Percentiles rank a stretch among this genome's conserved stretches.
Evolutionary conservation across 92 coral and sea anemone species (phyloP).

Genomic region (Montipora capitata): DNA sequence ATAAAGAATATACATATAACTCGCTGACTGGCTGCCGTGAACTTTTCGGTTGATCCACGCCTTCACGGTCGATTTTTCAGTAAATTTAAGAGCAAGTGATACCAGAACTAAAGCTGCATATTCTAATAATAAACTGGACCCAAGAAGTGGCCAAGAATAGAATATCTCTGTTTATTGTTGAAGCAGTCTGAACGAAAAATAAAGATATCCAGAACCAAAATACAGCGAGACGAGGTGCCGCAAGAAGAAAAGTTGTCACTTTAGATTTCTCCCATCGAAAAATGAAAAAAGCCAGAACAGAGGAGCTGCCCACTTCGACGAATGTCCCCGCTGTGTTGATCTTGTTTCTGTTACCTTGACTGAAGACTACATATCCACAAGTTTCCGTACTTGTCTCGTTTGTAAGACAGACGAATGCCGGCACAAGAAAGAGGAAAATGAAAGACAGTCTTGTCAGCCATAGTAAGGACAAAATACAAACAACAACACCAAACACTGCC

Average conservation of each 20-base stretch:
- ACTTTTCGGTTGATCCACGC: conserved; percentile 52
- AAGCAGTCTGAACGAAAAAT: not conserved
- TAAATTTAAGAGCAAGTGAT: conserved; percentile 84
- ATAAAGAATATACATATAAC: conserved; percentile 53
- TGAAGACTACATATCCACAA: conserved; percentile 73
- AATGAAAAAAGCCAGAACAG: conserved; percentile 21
- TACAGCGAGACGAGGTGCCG: conserved; percentile 47
- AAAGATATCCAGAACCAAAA: conserved; percentile 80
- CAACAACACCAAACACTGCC: conserved; percentile 9
- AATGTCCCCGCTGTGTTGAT: conserved; percentile 72
- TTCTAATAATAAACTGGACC: conserved; percentile 60
- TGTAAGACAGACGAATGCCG: conserved; percentile 70
- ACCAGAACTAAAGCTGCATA: conserved; percentile 43
- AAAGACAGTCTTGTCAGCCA: conserved; percentile 50
- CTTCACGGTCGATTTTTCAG: conserved; percentile 70
- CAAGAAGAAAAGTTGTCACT: conserved; percentile 47
- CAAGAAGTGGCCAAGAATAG: conserved; percentile 27
- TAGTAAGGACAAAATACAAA: conserved; percentile 29
- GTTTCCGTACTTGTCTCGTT: conserved; percentile 66
- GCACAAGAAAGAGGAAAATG: conserved; percentile 57
- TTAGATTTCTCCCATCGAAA: conserved; percentile 79
- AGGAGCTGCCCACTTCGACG: conserved; percentile 65
- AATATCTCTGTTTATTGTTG: conserved; percentile 20
- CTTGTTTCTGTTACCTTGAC: conserved; percentile 52
- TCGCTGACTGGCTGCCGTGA: conserved; percentile 14